Evolutionary conservation across 2,888 invertebrate genomes (phyloP), one percentile per base, ranked within the genome.

Genomic region (Escarpia spicata): DNA sequence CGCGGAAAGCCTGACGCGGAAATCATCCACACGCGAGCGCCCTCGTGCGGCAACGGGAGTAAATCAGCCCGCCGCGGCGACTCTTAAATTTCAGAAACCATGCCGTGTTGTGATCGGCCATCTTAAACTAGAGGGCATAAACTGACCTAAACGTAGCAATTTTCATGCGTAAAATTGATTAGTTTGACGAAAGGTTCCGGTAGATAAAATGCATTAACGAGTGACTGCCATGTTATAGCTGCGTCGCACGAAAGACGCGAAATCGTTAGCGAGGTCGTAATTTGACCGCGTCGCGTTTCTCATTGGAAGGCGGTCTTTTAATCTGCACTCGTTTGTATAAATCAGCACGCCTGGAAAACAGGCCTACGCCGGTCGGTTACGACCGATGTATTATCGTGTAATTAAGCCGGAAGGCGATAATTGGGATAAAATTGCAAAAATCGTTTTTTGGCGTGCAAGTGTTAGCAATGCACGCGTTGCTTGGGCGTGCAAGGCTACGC

Each of bases 151-250:
- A 75, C 75, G 75, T 75, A 75, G 75, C 75, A 75, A 75, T 75
- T 75, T 75, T 75, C 75, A 75, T 75, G 75, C 75, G 75, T 75
- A 75, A 75, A 75, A 75, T 75, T 75, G 75, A 75, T 75, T 75
- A 75, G 75, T 75, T 75, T 75, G 75, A 75, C 75, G 75, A 75
- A 75, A 75, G 15, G 75, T 75, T 75, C 75, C 75, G 75, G 75
- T 75, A 75, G 75, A 75, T 75, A 75, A 75, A 75, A 75, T 26
- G n/a, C 75, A 75, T 75, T 75, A 75, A 75, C 75, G 75, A 75
- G 75, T 26, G 75, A 3, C 26, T 75, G 75, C 75, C n/a, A 75
- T 75, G 75, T 75, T 75, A 75, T 75, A n/a, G 19, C 2, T 26
- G 75, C 75, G 26, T 6, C 75, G 75, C 75, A 75, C 75, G 75